Base-by-base conservation (phyloP, 2,888 invertebrate species). In the Bruchidius siliquastri region DNA sequence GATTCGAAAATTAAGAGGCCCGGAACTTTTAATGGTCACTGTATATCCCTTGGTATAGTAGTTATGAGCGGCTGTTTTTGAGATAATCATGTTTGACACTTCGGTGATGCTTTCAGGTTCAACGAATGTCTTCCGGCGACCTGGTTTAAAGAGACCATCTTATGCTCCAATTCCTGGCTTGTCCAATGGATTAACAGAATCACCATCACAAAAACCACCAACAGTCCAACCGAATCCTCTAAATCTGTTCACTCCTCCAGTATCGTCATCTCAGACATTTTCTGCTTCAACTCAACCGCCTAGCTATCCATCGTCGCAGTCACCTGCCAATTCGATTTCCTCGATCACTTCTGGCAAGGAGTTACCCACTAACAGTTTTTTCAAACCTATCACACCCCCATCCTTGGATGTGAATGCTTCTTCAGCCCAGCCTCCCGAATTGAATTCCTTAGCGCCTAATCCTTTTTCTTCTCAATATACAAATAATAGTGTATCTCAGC, bases 111-210 rank as follows among this genome's bases (percentile, higher is more conserved):
- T 75, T 79, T 70, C 74, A 77, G 85, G 82, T 76, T 74, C 84
- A 49, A 74, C 79, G 21, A 88, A 91, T 79, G 90, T 88, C 68
- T 95, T 92, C 85, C 88, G 94, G 66, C 89, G 94, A 73, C 88
- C 91, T 0, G 91, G 91, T 3, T 90, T 90, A 79, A 90, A 90
- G 79, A 92, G 92, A 83, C 92, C 93, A 81, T 87, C 90, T 3
- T 95, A 95, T 85, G 95, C 94, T 0, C 93, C 91, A 81, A 91
- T 93, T 80, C 95, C 95, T 0, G 94, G 94, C 0, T 83, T 94
- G 3, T 78, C 83, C 8, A 79, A 83, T 30, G 22, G 26, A n/a
- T 18, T 20, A 20, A 22, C 22, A 20, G 70, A 77, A 69, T 68
- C 74, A 18, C 75, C 72, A 66, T 32, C 69, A 0, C 74, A 72